Percentiles rank a stretch among this genome's conserved stretches.
Conservation (phyloP, 2,113 vertebrate genomes). For the Phocoena phocoena region DNA sequence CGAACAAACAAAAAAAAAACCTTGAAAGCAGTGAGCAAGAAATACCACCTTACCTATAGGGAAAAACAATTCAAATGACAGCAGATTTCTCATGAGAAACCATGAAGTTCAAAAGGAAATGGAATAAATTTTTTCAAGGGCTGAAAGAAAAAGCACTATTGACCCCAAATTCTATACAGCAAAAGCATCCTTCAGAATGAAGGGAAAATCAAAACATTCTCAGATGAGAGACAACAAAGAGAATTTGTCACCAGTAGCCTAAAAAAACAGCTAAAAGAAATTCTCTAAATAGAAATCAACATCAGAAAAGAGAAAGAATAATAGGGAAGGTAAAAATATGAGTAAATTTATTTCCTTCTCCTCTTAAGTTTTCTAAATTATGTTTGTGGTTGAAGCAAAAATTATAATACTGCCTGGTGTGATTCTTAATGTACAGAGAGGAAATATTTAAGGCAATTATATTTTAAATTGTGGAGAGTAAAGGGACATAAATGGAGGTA, state of each 20-base stretch:
- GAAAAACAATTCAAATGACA: neutral
- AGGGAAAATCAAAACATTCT: neutral
- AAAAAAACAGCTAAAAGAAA: neutral
- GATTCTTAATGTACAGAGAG: neutral
- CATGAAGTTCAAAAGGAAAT: neutral
- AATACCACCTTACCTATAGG: neutral
- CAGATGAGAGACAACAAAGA: neutral
- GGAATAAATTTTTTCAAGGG: neutral
- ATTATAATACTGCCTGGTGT: neutral
- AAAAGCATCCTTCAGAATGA: slow-evolving; percentile 17
- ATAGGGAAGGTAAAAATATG: neutral
- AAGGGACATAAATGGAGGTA: neutral
- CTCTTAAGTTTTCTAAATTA: slow-evolving; percentile 23
- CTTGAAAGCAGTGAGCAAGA: neutral
- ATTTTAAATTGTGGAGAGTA: neutral
- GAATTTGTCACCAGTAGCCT: slow-evolving; percentile 16
- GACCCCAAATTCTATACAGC: neutral
- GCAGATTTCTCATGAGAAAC: neutral
- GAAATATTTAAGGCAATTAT: slow-evolving; percentile 10
- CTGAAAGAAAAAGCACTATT: neutral
- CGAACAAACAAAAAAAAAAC: neutral
- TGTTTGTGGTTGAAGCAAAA: slow-evolving; percentile 4
- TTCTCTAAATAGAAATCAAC: neutral
- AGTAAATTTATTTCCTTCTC: neutral
- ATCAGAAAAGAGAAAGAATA: neutral